phyloP scores from a whole-genome alignment of 2,888 invertebrate genomes.

The Cataglyphis rosenhaueri region DNA sequence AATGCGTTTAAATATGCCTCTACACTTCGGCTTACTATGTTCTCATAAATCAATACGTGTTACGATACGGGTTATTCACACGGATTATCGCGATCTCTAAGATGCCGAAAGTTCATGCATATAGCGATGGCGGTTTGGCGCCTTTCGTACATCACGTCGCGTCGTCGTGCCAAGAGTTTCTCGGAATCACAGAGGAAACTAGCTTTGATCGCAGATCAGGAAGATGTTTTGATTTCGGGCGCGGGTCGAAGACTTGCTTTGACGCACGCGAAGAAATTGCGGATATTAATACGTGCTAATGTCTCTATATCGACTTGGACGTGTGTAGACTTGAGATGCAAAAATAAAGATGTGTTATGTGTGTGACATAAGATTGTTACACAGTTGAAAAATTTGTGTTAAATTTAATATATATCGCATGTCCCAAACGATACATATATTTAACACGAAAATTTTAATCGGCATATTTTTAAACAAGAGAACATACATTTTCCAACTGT shows the following conservation, averaged over 20 bases:
- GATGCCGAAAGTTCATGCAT: slow-evolving; percentile 19
- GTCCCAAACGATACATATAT: too few species aligned
- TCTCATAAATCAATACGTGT: slow-evolving; percentile 12
- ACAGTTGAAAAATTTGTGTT: too few species aligned
- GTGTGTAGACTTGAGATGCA: background rate
- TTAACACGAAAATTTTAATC: too few species aligned
- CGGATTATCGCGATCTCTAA: slow-evolving; percentile 7
- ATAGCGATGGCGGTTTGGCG: slow-evolving; percentile 16
- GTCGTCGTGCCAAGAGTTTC: slow-evolving; percentile 67
- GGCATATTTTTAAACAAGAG: too few species aligned
- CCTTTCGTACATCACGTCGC: slow-evolving; percentile 12
- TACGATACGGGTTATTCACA: background rate
- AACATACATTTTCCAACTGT: too few species aligned
- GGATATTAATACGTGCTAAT: slow-evolving; percentile 41
- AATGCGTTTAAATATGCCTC: background rate
- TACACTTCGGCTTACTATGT: background rate
- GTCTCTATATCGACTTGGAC: slow-evolving; percentile 14
- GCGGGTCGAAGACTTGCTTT: slow-evolving; percentile 54
- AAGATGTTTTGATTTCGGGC: slow-evolving; percentile 65
- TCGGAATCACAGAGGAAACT: slow-evolving; percentile 53
- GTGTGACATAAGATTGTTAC: slow-evolving; percentile 1
- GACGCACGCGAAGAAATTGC: slow-evolving; percentile 26
- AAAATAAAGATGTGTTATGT: background rate
- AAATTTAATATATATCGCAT: too few species aligned
- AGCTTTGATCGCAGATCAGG: slow-evolving; percentile 67